Percentiles rank a stretch among this genome's conserved stretches.
These are phyloP conservation scores for Excalfactoria chinensis DNA, from an alignment of 2,113 vertebrate species.

Conservation along the genomic window DNA sequence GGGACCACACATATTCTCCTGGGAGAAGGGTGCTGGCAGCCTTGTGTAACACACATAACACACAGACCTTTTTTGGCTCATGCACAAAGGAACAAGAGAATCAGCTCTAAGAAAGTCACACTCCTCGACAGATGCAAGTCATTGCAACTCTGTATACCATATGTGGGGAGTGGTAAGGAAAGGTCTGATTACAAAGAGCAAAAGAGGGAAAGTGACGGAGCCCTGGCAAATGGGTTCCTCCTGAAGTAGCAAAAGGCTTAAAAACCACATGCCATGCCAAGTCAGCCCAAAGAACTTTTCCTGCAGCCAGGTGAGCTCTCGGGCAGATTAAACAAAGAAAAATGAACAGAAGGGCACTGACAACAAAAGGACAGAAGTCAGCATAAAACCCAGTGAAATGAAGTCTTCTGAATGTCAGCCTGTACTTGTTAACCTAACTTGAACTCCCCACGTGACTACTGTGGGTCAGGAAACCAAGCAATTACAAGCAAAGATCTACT, in stretches of 20 bases:
- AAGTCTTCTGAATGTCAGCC: not conserved
- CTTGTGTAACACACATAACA: conserved; percentile 23
- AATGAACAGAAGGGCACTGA: conserved; percentile 20
- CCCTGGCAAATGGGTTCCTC: not conserved
- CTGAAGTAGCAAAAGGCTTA: not conserved
- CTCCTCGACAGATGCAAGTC: conserved; percentile 62
- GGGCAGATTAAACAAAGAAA: not conserved
- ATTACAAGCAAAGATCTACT: not conserved
- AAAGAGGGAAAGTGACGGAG: conserved; percentile 16
- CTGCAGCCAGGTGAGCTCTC: not conserved
- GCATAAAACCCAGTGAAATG: not conserved
- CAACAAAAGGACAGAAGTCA: not conserved
- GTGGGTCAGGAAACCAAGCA: not conserved
- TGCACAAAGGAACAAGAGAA: conserved; percentile 31
- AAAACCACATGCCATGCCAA: not conserved
- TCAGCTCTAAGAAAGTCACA: conserved; percentile 49
- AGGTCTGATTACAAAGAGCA: not conserved
- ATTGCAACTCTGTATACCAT: not conserved
- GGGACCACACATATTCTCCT: conserved; percentile 59
- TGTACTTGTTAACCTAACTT: conserved; percentile 43
- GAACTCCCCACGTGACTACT: conserved; percentile 14
- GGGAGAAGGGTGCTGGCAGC: conserved; percentile 60
- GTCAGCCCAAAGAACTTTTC: not conserved
- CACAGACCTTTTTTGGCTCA: conserved; percentile 27
- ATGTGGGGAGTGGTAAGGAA: conserved; percentile 16